Conservation (phyloP, 2,888 invertebrate species). For the Frankliniella intonsa region DNA sequence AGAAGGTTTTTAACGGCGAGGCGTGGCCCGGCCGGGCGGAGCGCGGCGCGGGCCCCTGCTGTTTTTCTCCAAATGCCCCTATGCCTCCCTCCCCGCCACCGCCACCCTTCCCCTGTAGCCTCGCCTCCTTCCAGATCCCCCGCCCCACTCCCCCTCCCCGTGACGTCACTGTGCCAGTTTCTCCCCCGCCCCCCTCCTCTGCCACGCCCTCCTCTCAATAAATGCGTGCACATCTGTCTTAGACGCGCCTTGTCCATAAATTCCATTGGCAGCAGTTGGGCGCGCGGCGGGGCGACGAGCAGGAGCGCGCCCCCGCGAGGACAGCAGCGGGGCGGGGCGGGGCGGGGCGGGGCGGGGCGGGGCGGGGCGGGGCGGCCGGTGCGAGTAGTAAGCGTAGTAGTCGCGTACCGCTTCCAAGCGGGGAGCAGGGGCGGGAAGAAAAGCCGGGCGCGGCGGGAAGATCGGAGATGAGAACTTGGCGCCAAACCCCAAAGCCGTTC, state of each 20-base stretch:
- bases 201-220: background rate
- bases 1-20: no score
- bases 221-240: conserved; percentile 3
- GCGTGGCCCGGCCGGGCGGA: no score
- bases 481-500: background rate
- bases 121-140: no score
- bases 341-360: background rate
- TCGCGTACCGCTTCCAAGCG: background rate
- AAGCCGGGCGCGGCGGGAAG: background rate
- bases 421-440: background rate
- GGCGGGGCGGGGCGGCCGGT: background rate
- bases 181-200: background rate
- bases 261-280: background rate
- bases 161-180: background rate
- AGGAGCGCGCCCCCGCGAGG: no score
- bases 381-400: background rate
- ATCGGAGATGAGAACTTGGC: conserved; percentile 1
- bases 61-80: no score
- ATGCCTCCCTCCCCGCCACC: no score
- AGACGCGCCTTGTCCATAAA: background rate
- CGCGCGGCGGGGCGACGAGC: background rate
- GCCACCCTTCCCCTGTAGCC: no score
- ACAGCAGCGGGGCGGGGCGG: background rate
- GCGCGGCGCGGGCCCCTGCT: no score
- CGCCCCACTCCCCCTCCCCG: background rate